These are phyloP conservation scores for Lagocephalus sceleratus DNA, from an alignment of 2,797 vertebrate species.

Conservation along the genomic window DNA sequence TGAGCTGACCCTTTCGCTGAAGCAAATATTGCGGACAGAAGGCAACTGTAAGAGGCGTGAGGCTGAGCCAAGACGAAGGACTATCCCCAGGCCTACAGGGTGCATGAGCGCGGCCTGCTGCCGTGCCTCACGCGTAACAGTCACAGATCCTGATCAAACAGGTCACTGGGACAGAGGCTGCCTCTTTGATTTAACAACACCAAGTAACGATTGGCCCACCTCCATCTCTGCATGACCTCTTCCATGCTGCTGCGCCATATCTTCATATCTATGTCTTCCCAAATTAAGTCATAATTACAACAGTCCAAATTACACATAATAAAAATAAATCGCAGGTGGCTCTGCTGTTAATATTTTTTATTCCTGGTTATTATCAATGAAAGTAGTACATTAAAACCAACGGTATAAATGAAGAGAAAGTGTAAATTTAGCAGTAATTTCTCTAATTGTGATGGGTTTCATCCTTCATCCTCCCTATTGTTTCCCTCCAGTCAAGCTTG, in stretches of 20 bases:
- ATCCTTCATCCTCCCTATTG: conserved; percentile 53
- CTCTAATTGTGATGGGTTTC: conserved; percentile 19
- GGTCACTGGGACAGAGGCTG: conserved; percentile 49
- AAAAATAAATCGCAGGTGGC: too few relatives aligned
- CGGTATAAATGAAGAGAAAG: too few relatives aligned
- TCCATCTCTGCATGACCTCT: neutral
- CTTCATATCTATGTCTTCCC: neutral
- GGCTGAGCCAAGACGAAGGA: conserved; percentile 23
- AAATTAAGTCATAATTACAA: too few relatives aligned
- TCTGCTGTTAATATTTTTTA: too few relatives aligned
- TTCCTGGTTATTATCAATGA: too few relatives aligned
- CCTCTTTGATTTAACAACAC: conserved; percentile 42
- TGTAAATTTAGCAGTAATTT: too few relatives aligned
- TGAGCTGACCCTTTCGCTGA: neutral
- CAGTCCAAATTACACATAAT: too few relatives aligned
- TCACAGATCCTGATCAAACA: conserved; percentile 28
- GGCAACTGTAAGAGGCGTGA: conserved; percentile 32
- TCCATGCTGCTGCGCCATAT: neutral
- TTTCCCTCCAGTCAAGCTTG: conserved; percentile 43
- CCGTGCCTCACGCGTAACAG: conserved; percentile 17
- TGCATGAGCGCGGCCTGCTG: conserved; percentile 38
- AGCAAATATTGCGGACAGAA: conserved; percentile 41
- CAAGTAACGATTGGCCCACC: conserved; percentile 24
- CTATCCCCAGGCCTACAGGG: conserved; percentile 21
- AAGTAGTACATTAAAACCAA: too few relatives aligned